Percentiles rank a stretch among this genome's conserved stretches.
phyloP scores from a whole-genome alignment of 2,888 invertebrate species.

The Blomia tropicalis region DNA sequence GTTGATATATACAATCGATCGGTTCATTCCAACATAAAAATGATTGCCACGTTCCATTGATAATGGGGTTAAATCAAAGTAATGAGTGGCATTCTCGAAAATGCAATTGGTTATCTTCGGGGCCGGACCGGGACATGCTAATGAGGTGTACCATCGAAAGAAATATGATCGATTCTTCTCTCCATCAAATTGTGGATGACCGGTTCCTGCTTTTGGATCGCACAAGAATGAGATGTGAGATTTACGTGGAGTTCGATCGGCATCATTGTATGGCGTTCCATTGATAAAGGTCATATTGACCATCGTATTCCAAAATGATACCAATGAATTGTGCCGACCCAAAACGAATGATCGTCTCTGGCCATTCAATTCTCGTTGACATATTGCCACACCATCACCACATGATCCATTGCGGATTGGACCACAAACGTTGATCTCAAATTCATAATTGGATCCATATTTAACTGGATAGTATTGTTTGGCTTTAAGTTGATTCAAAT shows the following conservation, averaged over 20 bases:
- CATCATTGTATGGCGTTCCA: slow-evolving; percentile 33
- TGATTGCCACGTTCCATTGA: slow-evolving; percentile 16
- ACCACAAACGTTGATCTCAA: slow-evolving; percentile 34
- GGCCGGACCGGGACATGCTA: slow-evolving; percentile 24
- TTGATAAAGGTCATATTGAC: slow-evolving; percentile 34
- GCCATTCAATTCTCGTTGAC: slow-evolving; percentile 32
- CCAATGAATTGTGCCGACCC: slow-evolving; percentile 31
- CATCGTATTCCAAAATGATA: slow-evolving; percentile 35
- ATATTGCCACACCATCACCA: slow-evolving; percentile 28
- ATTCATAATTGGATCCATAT: slow-evolving; percentile 31
- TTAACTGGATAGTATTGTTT: slow-evolving; percentile 29
- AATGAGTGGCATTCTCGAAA: slow-evolving; percentile 23
- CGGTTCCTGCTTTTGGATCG: slow-evolving; percentile 33
- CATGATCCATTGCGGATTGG: slow-evolving; percentile 31
- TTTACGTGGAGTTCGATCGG: slow-evolving; percentile 30
- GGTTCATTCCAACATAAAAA: not conserved
- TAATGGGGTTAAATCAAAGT: slow-evolving; percentile 19
- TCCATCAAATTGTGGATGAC: slow-evolving; percentile 33
- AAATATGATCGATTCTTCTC: slow-evolving; percentile 32
- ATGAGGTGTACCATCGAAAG: slow-evolving; percentile 28
- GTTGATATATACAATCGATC: slow-evolving; percentile 20
- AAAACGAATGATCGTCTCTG: slow-evolving; percentile 26
- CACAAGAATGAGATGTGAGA: slow-evolving; percentile 35
- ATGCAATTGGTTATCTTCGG: slow-evolving; percentile 18
- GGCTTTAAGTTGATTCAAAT: slow-evolving; percentile 32